phyloP scores from a whole-genome alignment of 2,888 invertebrate genomes.

The Uropetala carovei region DNA sequence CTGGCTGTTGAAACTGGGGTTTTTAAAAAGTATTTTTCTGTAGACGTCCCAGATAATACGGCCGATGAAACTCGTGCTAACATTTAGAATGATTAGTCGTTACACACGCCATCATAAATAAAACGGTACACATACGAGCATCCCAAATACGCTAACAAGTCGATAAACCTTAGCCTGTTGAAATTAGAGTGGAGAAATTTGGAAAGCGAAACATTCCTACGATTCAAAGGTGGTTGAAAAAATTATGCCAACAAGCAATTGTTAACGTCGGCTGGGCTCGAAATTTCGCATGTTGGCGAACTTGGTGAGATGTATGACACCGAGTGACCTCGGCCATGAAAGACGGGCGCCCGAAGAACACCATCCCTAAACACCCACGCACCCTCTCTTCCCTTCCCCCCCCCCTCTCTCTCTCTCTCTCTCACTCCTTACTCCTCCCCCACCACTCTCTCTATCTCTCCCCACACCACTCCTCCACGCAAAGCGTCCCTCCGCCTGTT shows the following conservation, averaged over 20 bases:
- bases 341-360: conserved; percentile 57
- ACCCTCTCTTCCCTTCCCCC: background rate
- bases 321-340: conserved; percentile 61
- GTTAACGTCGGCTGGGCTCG: background rate
- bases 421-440: background rate
- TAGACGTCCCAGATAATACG: no score
- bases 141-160: no score
- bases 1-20: no score
- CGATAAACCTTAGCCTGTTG: no score
- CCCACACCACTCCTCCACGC: background rate
- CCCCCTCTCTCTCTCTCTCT: background rate
- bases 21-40: no score
- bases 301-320: conserved; percentile 51
- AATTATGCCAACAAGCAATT: background rate
- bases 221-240: background rate
- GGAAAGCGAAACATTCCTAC: no score
- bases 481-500: background rate
- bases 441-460: background rate
- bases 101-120: no score
- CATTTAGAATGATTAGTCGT: no score
- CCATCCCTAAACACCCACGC: conserved; percentile 50
- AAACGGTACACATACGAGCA: no score
- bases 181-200: no score
- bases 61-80: no score
- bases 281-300: conserved; percentile 22